Conservation (phyloP, 1,140 invertebrate genomes). For the Euura lappo region DNA sequence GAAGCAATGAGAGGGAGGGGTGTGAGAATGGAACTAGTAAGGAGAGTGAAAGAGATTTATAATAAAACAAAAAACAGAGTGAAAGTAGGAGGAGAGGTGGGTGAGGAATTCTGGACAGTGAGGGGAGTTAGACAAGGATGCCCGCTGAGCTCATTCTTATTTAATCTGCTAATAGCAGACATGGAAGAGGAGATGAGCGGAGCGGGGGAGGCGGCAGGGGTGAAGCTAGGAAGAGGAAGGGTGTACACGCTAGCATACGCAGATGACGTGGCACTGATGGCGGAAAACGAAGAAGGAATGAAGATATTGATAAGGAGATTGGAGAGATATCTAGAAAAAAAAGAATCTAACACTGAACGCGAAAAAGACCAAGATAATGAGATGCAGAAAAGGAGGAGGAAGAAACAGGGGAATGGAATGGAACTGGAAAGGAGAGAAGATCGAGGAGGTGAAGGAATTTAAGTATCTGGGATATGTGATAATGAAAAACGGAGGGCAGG, state of each 20-base stretch:
- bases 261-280: not conserved
- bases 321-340: not conserved
- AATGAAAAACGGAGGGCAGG: not conserved
- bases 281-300: not conserved
- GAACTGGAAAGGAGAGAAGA: not conserved
- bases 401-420: not conserved
- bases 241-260: not conserved
- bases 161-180: conserved; percentile 26
- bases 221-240: not conserved
- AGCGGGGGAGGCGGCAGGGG: no score
- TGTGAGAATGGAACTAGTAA: not conserved
- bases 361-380: not conserved
- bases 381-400: not conserved
- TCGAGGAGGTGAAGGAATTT: not conserved
- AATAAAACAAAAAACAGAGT: conserved; percentile 14
- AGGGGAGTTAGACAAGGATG: conserved; percentile 27
- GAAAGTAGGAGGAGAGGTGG: not conserved
- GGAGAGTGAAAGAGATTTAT: conserved; percentile 16
- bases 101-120: conserved; percentile 8
- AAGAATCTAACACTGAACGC: not conserved
- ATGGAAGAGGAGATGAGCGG: conserved; percentile 12
- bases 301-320: not conserved
- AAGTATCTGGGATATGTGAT: not conserved
- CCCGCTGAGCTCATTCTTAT: conserved; percentile 21
- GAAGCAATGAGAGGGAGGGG: conserved; percentile 8